phyloP scores from a whole-genome alignment of 2,888 invertebrate species.

The Chironomus riparius region DNA sequence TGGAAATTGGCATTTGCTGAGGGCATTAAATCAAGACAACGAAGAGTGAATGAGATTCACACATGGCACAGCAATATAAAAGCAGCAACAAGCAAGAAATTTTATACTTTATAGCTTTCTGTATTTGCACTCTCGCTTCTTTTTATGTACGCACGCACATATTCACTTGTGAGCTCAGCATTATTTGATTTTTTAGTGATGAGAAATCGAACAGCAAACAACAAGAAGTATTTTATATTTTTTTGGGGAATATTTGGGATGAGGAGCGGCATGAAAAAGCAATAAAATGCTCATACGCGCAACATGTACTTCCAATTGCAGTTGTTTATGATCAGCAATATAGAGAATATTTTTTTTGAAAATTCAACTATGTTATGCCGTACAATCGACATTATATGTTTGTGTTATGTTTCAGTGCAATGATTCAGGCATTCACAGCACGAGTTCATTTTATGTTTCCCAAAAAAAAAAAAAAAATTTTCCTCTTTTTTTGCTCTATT shows the following conservation, averaged over 20 bases:
- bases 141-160: not conserved
- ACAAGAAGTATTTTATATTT: too few species aligned
- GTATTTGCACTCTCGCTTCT: too few species aligned
- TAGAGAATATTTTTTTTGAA: not conserved
- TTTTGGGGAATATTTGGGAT: too few species aligned
- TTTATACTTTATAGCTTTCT: not conserved
- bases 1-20: not conserved
- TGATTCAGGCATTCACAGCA: constrained; percentile 16
- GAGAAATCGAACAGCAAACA: not conserved
- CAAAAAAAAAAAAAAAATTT: not conserved
- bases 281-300: not conserved
- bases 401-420: not conserved
- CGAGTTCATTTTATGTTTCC: constrained; percentile 12
- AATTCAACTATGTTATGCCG: not conserved
- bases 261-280: not conserved
- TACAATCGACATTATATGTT: not conserved
- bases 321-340: not conserved
- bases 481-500: not conserved
- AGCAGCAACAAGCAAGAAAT: not conserved
- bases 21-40: not conserved
- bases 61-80: not conserved
- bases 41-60: not conserved
- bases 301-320: not conserved
- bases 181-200: not conserved
- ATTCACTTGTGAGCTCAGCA: not conserved